These are phyloP conservation scores for Lepidurus arcticus DNA, from an alignment of 1,140 invertebrate genomes.

Conservation along the genomic window DNA sequence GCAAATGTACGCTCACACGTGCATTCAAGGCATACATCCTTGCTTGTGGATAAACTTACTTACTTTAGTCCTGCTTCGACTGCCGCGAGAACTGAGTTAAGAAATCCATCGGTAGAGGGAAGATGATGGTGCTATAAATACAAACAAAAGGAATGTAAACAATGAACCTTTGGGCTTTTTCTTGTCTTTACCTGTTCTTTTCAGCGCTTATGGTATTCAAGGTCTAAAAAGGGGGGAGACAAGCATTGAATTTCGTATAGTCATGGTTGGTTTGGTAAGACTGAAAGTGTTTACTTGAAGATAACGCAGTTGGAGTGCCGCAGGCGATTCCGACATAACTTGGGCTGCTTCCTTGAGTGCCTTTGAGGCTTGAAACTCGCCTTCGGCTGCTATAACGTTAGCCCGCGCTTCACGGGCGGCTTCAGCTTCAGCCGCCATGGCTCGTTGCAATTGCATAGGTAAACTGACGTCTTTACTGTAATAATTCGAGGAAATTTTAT, in stretches of 20 bases:
- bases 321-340: constrained; percentile 76
- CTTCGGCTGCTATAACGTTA: constrained; percentile 73
- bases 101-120: constrained; percentile 32
- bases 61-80: background rate
- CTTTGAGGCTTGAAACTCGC: constrained; percentile 79
- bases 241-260: constrained; percentile 40
- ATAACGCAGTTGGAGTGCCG: constrained; percentile 69
- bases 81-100: constrained; percentile 23
- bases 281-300: background rate
- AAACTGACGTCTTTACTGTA: constrained; percentile 81
- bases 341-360: constrained; percentile 85
- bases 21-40: no score
- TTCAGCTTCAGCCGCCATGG: constrained; percentile 83
- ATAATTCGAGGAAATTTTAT: background rate
- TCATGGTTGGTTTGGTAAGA: background rate
- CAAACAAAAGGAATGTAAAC: background rate
- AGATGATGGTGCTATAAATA: constrained; percentile 29
- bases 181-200: constrained; percentile 82
- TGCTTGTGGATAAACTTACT: no score
- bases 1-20: no score
- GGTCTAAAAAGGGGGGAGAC: constrained; percentile 66
- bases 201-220: constrained; percentile 91
- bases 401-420: constrained; percentile 73
- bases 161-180: background rate
- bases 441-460: constrained; percentile 72